These are phyloP conservation scores for Hydractinia echinata DNA, from an alignment of 30 jellyfish, hydroid and myxozoan genomes.

Conservation along the genomic window DNA sequence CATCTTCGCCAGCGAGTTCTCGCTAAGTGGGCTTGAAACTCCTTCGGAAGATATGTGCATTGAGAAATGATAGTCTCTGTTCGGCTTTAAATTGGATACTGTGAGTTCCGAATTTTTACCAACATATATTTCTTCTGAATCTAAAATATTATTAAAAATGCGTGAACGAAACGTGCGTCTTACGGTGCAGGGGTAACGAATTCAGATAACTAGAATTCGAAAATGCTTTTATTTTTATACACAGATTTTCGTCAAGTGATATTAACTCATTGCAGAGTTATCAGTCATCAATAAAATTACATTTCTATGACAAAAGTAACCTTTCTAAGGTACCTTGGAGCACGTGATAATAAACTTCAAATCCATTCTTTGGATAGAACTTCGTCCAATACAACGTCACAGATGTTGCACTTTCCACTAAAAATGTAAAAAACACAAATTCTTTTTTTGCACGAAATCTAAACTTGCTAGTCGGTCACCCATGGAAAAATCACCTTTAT, in stretches of 20 bases:
- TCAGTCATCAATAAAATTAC: too few relatives aligned
- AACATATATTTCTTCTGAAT: constrained; percentile 9
- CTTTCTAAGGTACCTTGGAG: constrained; percentile 22
- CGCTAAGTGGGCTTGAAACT: neutral
- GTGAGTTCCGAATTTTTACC: neutral
- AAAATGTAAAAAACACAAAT: neutral
- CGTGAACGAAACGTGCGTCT: too few relatives aligned
- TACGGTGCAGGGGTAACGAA: too few relatives aligned
- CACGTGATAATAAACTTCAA: constrained; percentile 49
- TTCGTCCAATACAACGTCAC: constrained; percentile 46
- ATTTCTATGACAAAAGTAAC: too few relatives aligned
- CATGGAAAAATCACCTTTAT: too few relatives aligned
- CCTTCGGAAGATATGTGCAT: constrained; percentile 21
- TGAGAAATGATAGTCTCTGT: neutral
- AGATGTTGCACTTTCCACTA: constrained; percentile 71
- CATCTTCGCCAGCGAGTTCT: neutral
- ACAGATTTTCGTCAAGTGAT: too few relatives aligned
- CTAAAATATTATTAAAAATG: neutral
- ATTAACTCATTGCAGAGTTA: too few relatives aligned
- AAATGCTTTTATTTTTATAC: too few relatives aligned
- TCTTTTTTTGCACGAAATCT: too few relatives aligned
- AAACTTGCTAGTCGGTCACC: too few relatives aligned
- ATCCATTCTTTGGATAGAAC: constrained; percentile 60
- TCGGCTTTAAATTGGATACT: constrained; percentile 1
- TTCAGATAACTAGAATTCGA: too few relatives aligned